phyloP scores from a whole-genome alignment of 1,140 invertebrate species.

The Drosophila subpulchrella region DNA sequence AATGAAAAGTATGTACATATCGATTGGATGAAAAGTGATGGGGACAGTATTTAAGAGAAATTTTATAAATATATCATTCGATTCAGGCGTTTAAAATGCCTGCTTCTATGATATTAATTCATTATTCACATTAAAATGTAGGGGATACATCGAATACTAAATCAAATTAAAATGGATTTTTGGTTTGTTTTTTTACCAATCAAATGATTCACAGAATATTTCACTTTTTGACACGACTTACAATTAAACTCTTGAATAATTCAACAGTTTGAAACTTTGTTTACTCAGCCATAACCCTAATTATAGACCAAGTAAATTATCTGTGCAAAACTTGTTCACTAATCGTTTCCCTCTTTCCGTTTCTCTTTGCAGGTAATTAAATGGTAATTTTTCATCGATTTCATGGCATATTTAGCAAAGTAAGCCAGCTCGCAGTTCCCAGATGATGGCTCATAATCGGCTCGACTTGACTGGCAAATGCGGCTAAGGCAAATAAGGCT shows the following conservation, averaged over 20 bases:
- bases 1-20: not conserved
- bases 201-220: not conserved
- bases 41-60: too few relatives aligned
- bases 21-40: not conserved
- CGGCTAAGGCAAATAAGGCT: conserved; percentile 44
- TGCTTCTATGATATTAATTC: too few relatives aligned
- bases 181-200: too few relatives aligned
- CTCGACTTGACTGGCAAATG: conserved; percentile 10
- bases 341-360: conserved; percentile 43
- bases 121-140: too few relatives aligned
- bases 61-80: too few relatives aligned
- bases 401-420: conserved; percentile 51
- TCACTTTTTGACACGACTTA: not conserved
- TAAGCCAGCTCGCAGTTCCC: conserved; percentile 13
- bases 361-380: conserved; percentile 74
- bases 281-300: conserved; percentile 18
- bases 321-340: conserved; percentile 28
- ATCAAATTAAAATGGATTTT: too few relatives aligned
- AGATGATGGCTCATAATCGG: conserved; percentile 31
- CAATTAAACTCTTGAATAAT: not conserved
- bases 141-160: too few relatives aligned
- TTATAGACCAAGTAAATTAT: conserved; percentile 36
- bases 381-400: conserved; percentile 53
- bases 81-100: too few relatives aligned
- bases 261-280: conserved; percentile 23